These are phyloP conservation scores for Galerucella calmariensis DNA, from an alignment of 2,888 invertebrate genomes.

Conservation along the genomic window DNA sequence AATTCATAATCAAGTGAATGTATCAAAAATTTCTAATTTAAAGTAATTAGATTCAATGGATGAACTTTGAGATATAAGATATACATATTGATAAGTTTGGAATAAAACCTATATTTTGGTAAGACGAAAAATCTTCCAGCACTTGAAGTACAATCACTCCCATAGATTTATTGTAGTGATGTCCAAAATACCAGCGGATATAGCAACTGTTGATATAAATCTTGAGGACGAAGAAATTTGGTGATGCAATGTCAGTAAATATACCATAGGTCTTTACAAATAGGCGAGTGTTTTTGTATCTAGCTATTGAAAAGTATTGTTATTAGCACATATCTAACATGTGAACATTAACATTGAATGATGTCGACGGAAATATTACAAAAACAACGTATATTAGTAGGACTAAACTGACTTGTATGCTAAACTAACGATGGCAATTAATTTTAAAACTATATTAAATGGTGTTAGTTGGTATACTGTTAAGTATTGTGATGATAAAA, in stretches of 20 bases:
- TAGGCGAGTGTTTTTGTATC: constrained; percentile 21
- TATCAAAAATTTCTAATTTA: too few relatives aligned
- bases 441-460: constrained; percentile 5
- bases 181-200: too few relatives aligned
- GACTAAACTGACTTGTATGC: constrained; percentile 8
- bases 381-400: not conserved
- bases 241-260: not conserved
- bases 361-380: constrained; percentile 3
- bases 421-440: constrained; percentile 18
- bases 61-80: too few relatives aligned
- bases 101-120: too few relatives aligned
- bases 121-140: too few relatives aligned
- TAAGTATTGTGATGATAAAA: constrained; percentile 22
- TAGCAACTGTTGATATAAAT: too few relatives aligned
- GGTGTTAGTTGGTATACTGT: not conserved
- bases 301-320: constrained; percentile 17
- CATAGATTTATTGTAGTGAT: too few relatives aligned
- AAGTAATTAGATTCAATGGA: too few relatives aligned
- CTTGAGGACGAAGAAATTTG: too few relatives aligned
- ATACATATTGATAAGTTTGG: too few relatives aligned
- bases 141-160: too few relatives aligned
- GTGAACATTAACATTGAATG: not conserved
- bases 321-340: not conserved
- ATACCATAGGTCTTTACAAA: constrained; percentile 10
- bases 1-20: too few relatives aligned